Evolutionary conservation across 92 coral and sea anemone genomes (phyloP), one percentile per base, ranked within the genome.

Genomic region (Pocillopora grandis): DNA sequence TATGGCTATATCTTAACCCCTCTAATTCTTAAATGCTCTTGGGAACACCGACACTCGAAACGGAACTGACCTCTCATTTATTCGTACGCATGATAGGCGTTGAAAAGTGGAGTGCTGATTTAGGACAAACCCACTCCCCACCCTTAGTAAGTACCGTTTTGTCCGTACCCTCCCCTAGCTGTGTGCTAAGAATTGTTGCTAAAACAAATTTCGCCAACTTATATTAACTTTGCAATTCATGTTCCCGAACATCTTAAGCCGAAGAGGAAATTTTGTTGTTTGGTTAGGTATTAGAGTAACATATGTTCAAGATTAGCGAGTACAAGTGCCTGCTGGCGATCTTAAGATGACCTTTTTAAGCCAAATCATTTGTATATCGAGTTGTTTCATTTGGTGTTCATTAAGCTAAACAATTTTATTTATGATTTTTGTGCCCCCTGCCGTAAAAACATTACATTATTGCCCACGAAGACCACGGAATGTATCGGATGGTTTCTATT

Each of bases 11-110:
- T 58, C 35, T 9, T 33, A 58, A 1, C 58, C 17, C 37, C 59
- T 77, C 23, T 58, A 57, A 57, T 70, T n/a, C 19, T 55, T 16
- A 60, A 58, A 61, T 65, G 64, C 64, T 65, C 85, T 80, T 70
- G 77, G 71, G 57, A 16, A 80, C 68, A 31, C 27, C 84, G 21
- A 70, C 77, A 23, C 85, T 70, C 71, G 85, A 70, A 80, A 80
- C 68, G 27, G 58, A 69, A 80, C 27, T 23, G 71, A 80, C 85
- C 75, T 66, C 75, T 67, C 83, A 67, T 71, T 80, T 68, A 69
- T 71, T 69, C 73, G 73, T 35, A 35, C 73, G 73, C 55, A 33
- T 71, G 70, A 71, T 11, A 80, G 74, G 85, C 85, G 85, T 71
- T 80, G 85, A 80, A 70, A 70, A 71, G 60, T 19, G 1, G 74